These are phyloP conservation scores for Rhinophrynus dorsalis DNA, from an alignment of 2,797 vertebrate species.

Conservation along the genomic window DNA sequence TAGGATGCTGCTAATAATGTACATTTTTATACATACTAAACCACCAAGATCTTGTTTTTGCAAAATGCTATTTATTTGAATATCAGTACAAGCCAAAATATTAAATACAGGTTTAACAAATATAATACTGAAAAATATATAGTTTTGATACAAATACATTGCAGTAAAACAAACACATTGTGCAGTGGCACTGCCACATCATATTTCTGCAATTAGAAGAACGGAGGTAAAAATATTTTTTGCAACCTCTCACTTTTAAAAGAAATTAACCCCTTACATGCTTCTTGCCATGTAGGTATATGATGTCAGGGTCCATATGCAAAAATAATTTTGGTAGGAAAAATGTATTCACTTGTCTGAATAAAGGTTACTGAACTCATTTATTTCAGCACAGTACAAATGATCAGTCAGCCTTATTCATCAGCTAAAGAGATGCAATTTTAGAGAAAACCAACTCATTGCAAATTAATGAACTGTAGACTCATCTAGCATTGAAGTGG, in stretches of 20 bases:
- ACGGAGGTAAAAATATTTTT: background rate
- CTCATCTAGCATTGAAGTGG: too few relatives aligned
- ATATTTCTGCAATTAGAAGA: background rate
- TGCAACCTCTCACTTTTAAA: too few relatives aligned
- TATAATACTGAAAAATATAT: background rate
- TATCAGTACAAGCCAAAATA: background rate
- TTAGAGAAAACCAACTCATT: too few relatives aligned
- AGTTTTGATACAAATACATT: background rate
- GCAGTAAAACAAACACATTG: background rate
- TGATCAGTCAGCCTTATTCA: too few relatives aligned
- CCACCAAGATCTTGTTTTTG: background rate
- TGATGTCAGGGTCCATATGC: background rate
- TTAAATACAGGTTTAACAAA: background rate
- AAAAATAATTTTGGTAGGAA: too few relatives aligned
- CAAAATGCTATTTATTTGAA: background rate
- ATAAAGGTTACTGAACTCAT: too few relatives aligned
- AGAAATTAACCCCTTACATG: too few relatives aligned
- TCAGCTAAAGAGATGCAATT: too few relatives aligned
- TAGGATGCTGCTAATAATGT: too few relatives aligned
- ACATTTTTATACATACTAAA: background rate
- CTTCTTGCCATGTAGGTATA: background rate
- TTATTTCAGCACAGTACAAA: too few relatives aligned
- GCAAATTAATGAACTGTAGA: too few relatives aligned
- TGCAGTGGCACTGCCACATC: background rate
- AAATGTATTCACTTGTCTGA: too few relatives aligned